Evolutionary conservation across 2,888 invertebrate genomes (phyloP).

Genomic region (Rotaria macrura): DNA sequence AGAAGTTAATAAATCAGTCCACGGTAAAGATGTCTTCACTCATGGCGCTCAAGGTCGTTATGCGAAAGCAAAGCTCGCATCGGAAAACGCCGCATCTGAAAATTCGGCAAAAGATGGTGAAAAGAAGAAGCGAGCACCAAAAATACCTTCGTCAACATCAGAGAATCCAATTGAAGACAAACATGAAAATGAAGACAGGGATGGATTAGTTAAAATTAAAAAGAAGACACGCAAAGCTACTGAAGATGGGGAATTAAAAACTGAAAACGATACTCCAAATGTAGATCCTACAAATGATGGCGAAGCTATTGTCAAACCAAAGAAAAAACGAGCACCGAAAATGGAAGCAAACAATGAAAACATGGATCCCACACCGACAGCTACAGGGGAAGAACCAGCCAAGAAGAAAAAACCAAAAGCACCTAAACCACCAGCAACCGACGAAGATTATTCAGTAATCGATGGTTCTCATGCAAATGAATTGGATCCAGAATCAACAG

Average conservation of each 20-base stretch:
- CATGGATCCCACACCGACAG: not conserved
- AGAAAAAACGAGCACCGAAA: slow-evolving; percentile 20
- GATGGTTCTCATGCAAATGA: not conserved
- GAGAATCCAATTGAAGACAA: not conserved
- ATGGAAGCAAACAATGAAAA: not conserved
- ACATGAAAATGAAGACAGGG: not conserved
- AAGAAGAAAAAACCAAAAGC: not conserved
- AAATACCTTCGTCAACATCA: not conserved
- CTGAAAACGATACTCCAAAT: not conserved
- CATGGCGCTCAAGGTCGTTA: not conserved
- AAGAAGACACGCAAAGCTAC: not conserved
- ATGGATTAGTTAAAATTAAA: not conserved
- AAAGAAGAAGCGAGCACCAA: not conserved
- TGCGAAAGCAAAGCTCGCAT: not conserved
- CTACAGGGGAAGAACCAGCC: not conserved
- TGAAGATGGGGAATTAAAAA: not conserved
- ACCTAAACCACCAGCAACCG: not conserved
- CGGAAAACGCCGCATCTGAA: no score
- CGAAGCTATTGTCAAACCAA: not conserved
- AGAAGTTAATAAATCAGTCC: not conserved
- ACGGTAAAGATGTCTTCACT: not conserved
- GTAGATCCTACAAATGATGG: not conserved
- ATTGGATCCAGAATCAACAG: not conserved
- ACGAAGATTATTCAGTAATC: not conserved
- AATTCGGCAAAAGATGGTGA: not conserved